A percentile compares a stretch with the other conserved stretches of the same genome.
phyloP scores from a whole-genome alignment of 1,140 invertebrate genomes.

The Neodiprion fabricii region DNA sequence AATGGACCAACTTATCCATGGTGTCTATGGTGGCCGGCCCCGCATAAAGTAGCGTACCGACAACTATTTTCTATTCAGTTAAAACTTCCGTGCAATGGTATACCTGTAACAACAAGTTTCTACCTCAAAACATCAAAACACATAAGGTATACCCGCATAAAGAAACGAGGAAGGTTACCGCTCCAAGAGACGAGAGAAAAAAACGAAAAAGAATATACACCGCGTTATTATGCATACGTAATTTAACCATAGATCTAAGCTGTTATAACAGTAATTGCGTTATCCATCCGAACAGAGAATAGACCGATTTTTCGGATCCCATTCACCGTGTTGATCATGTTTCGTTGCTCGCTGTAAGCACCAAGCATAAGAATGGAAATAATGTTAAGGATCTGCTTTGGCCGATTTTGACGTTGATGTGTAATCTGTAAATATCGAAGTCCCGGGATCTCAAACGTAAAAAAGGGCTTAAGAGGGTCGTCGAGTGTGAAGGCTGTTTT shows the following conservation, averaged over 20 bases:
- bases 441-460: no score
- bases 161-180: neutral
- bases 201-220: neutral
- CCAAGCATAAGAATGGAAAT: no score
- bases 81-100: neutral
- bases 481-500: no score
- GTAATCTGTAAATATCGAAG: no score
- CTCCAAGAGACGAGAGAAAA: neutral
- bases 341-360: no score
- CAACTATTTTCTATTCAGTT: neutral
- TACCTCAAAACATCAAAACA: neutral
- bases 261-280: no score
- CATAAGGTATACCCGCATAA: neutral
- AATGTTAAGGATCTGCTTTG: no score
- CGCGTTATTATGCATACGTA: slow-evolving; percentile 1
- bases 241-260: neutral
- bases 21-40: neutral
- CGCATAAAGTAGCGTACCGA: neutral
- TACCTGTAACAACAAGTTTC: neutral
- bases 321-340: no score
- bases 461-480: no score
- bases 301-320: no score
- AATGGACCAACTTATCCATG: neutral
- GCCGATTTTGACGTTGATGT: no score
- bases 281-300: no score